Evolutionary conservation across 1,140 invertebrate genomes (phyloP).

Genomic region (Drosophila mayri): DNA sequence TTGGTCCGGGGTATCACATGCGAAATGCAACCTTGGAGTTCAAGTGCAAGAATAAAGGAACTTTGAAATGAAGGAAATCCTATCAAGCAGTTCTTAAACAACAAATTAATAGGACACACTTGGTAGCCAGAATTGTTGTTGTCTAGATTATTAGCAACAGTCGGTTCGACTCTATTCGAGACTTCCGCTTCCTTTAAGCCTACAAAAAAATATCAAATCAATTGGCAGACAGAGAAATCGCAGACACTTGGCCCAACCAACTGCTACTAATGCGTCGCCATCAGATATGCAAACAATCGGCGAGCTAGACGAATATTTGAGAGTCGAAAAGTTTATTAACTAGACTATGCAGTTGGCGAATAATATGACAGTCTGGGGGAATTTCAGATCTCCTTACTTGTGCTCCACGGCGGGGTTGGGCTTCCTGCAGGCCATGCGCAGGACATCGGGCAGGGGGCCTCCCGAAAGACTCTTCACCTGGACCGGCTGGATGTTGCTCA

Average conservation of each 20-base stretch:
- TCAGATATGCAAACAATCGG: too few species aligned
- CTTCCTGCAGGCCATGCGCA: too few species aligned
- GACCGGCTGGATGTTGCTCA: too few species aligned
- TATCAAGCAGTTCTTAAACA: background rate
- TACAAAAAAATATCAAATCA: slow-evolving; percentile 38
- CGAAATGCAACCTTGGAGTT: slow-evolving; percentile 17
- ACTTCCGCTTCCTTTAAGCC: background rate
- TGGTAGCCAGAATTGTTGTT: background rate
- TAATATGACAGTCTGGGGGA: too few species aligned
- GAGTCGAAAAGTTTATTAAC: too few species aligned
- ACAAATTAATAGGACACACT: background rate
- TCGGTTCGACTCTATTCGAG: background rate
- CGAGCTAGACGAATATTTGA: too few species aligned
- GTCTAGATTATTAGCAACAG: background rate
- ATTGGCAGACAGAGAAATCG: slow-evolving; percentile 41
- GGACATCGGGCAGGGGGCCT: too few species aligned
- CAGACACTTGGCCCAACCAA: slow-evolving; percentile 46
- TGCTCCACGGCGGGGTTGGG: too few species aligned
- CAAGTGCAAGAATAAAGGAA: background rate
- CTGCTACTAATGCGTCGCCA: too few species aligned
- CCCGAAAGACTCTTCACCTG: too few species aligned
- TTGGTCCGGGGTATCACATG: background rate
- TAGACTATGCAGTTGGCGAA: too few species aligned
- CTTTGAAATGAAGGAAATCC: background rate
- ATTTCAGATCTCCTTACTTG: too few species aligned